phyloP scores from a whole-genome alignment of 2,797 vertebrate species.

The Periparus ater region DNA sequence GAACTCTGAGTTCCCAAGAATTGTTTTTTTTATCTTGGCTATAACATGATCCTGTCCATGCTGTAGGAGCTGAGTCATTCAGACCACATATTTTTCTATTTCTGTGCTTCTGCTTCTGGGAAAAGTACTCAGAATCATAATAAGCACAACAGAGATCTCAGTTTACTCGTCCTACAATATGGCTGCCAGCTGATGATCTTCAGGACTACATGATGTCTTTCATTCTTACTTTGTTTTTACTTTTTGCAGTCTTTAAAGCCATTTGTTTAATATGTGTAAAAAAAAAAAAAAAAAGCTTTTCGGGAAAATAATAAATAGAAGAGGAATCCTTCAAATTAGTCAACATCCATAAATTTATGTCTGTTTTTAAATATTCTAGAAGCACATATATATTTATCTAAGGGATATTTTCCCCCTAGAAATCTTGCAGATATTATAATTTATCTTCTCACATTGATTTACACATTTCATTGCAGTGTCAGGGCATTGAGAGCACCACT shows the following conservation, averaged over 20 bases:
- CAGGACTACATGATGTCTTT: background rate
- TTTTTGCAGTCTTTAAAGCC: background rate
- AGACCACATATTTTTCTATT: background rate
- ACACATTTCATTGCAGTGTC: background rate
- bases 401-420: background rate
- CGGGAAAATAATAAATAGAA: background rate
- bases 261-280: background rate
- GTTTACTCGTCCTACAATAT: background rate
- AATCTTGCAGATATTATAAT: background rate
- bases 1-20: background rate
- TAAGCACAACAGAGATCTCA: background rate
- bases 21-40: background rate
- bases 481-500: background rate
- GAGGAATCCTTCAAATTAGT: background rate
- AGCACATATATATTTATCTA: background rate
- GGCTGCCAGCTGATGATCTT: background rate
- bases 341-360: background rate
- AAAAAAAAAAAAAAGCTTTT: background rate
- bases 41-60: background rate
- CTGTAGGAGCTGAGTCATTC: background rate
- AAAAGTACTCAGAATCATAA: background rate
- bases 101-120: background rate
- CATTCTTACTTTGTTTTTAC: background rate
- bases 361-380: background rate
- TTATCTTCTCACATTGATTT: background rate